These are phyloP conservation scores for Desoria tigrina DNA, from an alignment of 2,888 invertebrate species.

Conservation along the genomic window DNA sequence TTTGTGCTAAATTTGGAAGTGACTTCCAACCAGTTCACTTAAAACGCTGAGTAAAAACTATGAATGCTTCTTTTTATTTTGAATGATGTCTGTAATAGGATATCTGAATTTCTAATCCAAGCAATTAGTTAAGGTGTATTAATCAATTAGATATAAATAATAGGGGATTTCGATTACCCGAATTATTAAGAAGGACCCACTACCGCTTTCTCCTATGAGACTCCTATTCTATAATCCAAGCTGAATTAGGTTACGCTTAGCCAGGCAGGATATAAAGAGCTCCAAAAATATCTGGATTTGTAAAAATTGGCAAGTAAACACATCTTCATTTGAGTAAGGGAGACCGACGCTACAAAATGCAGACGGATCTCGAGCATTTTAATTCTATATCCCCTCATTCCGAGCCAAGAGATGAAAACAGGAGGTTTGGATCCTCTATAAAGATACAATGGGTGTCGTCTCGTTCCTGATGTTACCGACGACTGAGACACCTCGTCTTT, in stretches of 20 bases:
- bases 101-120: too few species aligned
- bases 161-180: too few species aligned
- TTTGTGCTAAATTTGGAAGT: too few species aligned
- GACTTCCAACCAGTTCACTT: too few species aligned
- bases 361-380: background rate
- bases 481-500: conserved; percentile 7
- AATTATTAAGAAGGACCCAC: background rate
- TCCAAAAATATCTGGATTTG: conserved; percentile 47
- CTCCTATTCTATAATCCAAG: background rate
- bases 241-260: background rate
- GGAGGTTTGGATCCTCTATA: background rate
- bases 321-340: conserved; percentile 10
- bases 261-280: conserved; percentile 24
- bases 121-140: too few species aligned
- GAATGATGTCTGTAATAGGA: too few species aligned
- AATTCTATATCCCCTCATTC: background rate
- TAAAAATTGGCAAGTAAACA: conserved; percentile 42
- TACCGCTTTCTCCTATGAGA: background rate
- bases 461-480: background rate
- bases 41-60: too few species aligned
- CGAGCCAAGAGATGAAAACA: conserved; percentile 1
- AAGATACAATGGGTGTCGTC: conserved; percentile 4
- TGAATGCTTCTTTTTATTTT: too few species aligned
- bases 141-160: too few species aligned
- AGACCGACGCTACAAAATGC: background rate